Evolutionary conservation across 2,888 invertebrate species (phyloP), one percentile per base, ranked within the genome.

Genomic region (Cryptus viduatorius): DNA sequence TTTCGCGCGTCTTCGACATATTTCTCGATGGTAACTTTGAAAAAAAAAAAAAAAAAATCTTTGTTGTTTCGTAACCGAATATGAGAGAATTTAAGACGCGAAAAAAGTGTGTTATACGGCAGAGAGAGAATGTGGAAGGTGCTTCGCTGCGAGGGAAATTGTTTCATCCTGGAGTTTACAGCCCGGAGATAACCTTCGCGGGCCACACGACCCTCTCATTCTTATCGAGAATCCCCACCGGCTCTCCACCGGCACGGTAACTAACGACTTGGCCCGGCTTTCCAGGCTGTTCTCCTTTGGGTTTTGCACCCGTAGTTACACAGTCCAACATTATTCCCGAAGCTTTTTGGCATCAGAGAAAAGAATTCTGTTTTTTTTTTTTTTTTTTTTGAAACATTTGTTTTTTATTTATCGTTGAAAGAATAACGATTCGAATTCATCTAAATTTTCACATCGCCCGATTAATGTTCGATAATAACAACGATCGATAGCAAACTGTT

Each of bases 81-180:
- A 29, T n/a, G 14, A 61, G 61, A 61, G 14, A 14, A 14, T 37
- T 48, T 16, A 31, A 44, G 16, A 19, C 12, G 59, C 48, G 53
- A 48, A 81, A 73, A 72, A 73, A 42, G 24, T 4, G 16, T n/a
- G 53, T 50, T 50, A 73, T 64, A 50, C 72, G 64, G 31, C 24
- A 69, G 56, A 48, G 61, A 72, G 69, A 67, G 44, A 64, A 79
- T 76, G 71, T 61, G 61, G 31, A 14, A 31, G 31, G 67, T 76
- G 81, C 81, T 80, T 83, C 86, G 71, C 84, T 67, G 76, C 72
- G 73, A 53, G 81, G 81, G 82, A 89, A 91, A 90, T 91, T 92
- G 91, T 91, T 91, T 88, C 89, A 88, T 89, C 88, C 87, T 42
- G 82, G 87, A 92, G 92, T 93, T 93, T 92, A 93, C 91, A 91